Evolutionary conservation across 1,140 invertebrate species (phyloP).

Genomic region (Drosophila subobscura): DNA sequence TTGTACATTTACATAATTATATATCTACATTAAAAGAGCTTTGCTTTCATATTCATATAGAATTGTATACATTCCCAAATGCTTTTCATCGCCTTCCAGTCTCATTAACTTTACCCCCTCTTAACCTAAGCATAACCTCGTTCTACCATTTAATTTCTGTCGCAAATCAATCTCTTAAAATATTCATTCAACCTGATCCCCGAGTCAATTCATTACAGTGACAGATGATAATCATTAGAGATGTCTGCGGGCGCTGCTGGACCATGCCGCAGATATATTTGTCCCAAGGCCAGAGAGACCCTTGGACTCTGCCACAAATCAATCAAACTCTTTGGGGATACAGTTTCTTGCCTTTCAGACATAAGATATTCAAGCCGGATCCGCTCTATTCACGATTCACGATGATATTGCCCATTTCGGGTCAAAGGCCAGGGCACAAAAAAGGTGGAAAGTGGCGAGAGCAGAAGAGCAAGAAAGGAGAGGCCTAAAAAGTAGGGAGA

Average conservation of each 20-base stretch:
- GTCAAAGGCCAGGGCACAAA: conserved; percentile 10
- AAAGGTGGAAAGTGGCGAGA: conserved; percentile 19
- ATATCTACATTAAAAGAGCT: too few species aligned
- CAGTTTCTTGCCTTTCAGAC: conserved; percentile 28
- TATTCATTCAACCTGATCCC: conserved; percentile 1
- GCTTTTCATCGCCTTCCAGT: neutral
- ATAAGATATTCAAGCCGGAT: conserved; percentile 43
- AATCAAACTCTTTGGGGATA: conserved; percentile 53
- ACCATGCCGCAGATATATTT: conserved; percentile 10
- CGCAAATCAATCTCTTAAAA: neutral
- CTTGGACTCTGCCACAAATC: conserved; percentile 32
- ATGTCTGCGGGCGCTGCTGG: neutral
- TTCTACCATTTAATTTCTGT: too few species aligned
- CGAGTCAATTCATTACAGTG: conserved; percentile 14
- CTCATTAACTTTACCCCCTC: too few species aligned
- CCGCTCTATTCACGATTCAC: conserved; percentile 9
- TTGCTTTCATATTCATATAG: too few species aligned
- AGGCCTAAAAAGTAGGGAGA: neutral
- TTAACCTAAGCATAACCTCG: too few species aligned
- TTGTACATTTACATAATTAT: too few species aligned
- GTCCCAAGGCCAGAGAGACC: neutral
- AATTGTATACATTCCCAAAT: too few species aligned
- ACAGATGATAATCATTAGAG: conserved; percentile 35
- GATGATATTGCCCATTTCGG: conserved; percentile 43
- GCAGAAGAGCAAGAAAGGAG: conserved; percentile 10